A percentile compares a stretch with the other conserved stretches of the same genome.
These are phyloP conservation scores for Furcifer pardalis DNA, from an alignment of 2,797 vertebrate genomes.

Conservation along the genomic window DNA sequence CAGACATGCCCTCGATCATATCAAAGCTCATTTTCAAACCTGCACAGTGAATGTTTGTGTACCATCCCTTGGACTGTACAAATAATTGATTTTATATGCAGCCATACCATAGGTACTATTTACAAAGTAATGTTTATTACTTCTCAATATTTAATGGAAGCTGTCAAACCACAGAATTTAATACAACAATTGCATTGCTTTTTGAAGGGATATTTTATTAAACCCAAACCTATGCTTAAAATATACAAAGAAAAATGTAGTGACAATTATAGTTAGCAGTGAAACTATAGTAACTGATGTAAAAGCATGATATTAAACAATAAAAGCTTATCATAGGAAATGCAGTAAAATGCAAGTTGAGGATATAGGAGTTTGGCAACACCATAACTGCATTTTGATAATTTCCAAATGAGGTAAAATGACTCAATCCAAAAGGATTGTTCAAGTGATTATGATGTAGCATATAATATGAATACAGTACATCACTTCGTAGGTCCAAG, in stretches of 20 bases:
- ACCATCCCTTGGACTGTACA: conserved; percentile 53
- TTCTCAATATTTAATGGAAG: conserved; percentile 47
- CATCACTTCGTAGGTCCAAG: conserved; percentile 44
- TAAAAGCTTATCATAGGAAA: conserved; percentile 36
- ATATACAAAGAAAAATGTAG: conserved; percentile 43
- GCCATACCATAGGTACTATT: conserved; percentile 41
- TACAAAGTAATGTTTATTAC: conserved; percentile 47
- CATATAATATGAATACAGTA: conserved; percentile 40
- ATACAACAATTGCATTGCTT: conserved; percentile 22
- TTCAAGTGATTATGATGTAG: not conserved
- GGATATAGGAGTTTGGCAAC: conserved; percentile 36
- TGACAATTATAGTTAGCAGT: conserved; percentile 56
- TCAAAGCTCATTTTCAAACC: conserved; percentile 54
- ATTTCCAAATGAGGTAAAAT: conserved; percentile 37
- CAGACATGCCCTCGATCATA: conserved; percentile 42
- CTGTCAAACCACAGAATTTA: conserved; percentile 55
- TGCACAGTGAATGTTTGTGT: conserved; percentile 48
- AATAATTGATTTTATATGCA: conserved; percentile 47
- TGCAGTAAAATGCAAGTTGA: conserved; percentile 43
- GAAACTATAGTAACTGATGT: conserved; percentile 51
- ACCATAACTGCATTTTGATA: conserved; percentile 40
- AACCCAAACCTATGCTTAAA: conserved; percentile 52
- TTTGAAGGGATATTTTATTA: conserved; percentile 54
- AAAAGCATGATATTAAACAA: conserved; percentile 34
- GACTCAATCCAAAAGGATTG: conserved; percentile 26